Evolutionary conservation across 64 coral and sea anemone genomes (phyloP).

Genomic region (Exaiptasia diaphana): DNA sequence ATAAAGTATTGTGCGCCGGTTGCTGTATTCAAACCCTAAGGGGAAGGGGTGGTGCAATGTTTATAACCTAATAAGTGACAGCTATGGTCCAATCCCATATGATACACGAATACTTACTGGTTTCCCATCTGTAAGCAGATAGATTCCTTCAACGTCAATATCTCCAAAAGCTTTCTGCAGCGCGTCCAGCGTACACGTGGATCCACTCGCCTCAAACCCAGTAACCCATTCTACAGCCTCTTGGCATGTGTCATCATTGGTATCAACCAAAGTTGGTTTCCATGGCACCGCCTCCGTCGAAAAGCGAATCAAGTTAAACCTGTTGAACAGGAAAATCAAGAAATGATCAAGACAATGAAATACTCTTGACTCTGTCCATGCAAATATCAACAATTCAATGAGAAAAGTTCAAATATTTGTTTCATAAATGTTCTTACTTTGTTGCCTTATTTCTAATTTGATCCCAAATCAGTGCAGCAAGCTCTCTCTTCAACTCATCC

Average conservation of each 20-base stretch:
- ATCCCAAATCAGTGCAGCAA: slow-evolving; percentile 91
- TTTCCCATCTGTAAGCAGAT: slow-evolving; percentile 66
- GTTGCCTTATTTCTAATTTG: slow-evolving; percentile 72
- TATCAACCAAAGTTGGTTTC: slow-evolving; percentile 49
- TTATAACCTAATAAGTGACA: too few species aligned
- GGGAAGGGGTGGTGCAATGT: not conserved
- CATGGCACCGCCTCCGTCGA: slow-evolving; percentile 81
- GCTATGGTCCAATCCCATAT: too few species aligned
- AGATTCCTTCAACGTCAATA: slow-evolving; percentile 49
- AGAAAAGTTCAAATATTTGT: not conserved
- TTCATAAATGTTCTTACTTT: slow-evolving; percentile 45
- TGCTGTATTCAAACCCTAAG: not conserved
- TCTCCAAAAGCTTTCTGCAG: slow-evolving; percentile 73
- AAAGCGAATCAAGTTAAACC: slow-evolving; percentile 87
- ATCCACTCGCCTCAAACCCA: slow-evolving; percentile 77
- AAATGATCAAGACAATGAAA: not conserved
- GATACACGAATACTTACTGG: slow-evolving; percentile 54
- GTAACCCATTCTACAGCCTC: slow-evolving; percentile 93
- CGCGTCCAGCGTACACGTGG: slow-evolving; percentile 77
- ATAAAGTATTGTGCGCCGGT: not conserved
- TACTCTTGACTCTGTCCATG: not conserved
- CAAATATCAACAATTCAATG: not conserved
- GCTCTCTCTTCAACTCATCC: slow-evolving; percentile 83
- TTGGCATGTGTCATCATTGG: slow-evolving; percentile 78
- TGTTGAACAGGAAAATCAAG: not conserved